Conservation (phyloP, 2,888 invertebrate genomes). For the Lasioglossum villosulum region DNA sequence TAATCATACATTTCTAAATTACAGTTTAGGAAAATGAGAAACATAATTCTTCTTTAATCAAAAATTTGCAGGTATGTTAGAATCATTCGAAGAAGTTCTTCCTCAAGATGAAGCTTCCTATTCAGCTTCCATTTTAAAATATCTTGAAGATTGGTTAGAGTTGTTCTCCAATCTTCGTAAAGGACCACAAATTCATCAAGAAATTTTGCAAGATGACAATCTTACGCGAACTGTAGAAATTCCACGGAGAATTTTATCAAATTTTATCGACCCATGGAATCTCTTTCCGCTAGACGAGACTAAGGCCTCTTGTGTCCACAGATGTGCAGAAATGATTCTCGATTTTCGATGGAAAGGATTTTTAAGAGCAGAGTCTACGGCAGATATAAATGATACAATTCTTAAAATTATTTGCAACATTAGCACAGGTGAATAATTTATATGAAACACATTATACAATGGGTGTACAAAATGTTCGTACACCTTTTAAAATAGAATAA, state of each 20-base stretch:
- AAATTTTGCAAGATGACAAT: slow-evolving; percentile 46
- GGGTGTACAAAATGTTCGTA: too few species aligned
- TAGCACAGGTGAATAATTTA: slow-evolving; percentile 65
- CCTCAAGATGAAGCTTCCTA: slow-evolving; percentile 42
- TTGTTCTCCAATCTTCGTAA: slow-evolving; percentile 45
- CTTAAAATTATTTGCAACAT: slow-evolving; percentile 73
- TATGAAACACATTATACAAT: neutral
- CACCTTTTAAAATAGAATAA: too few species aligned
- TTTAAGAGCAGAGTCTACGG: slow-evolving; percentile 53
- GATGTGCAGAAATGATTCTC: slow-evolving; percentile 73
- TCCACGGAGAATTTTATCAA: slow-evolving; percentile 71
- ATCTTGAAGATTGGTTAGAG: slow-evolving; percentile 66
- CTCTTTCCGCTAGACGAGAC: slow-evolving; percentile 72
- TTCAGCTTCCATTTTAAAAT: slow-evolving; percentile 46
- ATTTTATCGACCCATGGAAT: slow-evolving; percentile 70
- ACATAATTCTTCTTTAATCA: neutral
- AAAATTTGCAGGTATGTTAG: slow-evolving; percentile 49
- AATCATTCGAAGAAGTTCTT: slow-evolving; percentile 57
- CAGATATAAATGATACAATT: slow-evolving; percentile 36
- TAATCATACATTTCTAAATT: slow-evolving; percentile 9
- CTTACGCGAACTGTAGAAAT: slow-evolving; percentile 56
- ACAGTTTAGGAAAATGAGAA: neutral
- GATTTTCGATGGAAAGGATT: slow-evolving; percentile 72
- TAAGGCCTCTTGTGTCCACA: slow-evolving; percentile 74
- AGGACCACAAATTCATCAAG: slow-evolving; percentile 35